Base-by-base conservation (phyloP, 2,888 invertebrate genomes). In the Acrocyrtus sp. region DNA sequence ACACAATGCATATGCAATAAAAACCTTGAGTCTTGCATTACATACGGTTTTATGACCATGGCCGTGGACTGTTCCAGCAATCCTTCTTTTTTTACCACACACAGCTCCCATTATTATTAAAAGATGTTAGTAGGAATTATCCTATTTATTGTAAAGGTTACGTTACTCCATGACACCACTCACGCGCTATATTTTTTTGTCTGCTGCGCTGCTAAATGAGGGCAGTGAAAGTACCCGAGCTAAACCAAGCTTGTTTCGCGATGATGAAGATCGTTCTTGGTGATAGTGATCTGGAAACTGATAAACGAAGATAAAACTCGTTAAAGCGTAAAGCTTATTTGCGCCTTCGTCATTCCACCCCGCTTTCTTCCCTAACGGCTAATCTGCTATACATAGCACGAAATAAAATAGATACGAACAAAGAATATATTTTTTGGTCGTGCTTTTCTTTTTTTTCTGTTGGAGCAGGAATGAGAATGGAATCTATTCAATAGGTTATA, bases 1-100 rank as follows among this genome's bases (percentile, higher is more conserved):
- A 50, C 50, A 50, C 50, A 50, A 50, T 19, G 21, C n/a, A n/a
- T n/a, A n/a, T n/a, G n/a, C 50, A 50, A 50, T 50, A 50, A 50
- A 50, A 50, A 22, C 15, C n/a, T n/a, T n/a, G n/a, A n/a, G n/a
- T 50, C 50, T 50, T 50, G 50, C 50, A 50, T 50, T 6, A n/a
- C 4, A 17, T 50, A 21, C n/a, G 22, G 12, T 50, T 50, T 50
- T 50, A 50, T 50, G 50, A 22, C 50, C 50, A 22, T 50, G 50
- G 50, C n/a, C 50, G n/a, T 50, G 50, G 50, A 50, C 21, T 50
- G 21, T 50, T 21, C 12, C 45, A n/a, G n/a, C 45, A 45, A 19
- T 45, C 17, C n/a, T n/a, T n/a, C n/a, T n/a, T n/a, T n/a, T n/a
- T n/a, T n/a, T n/a, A n/a, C n/a, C n/a, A n/a, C n/a, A n/a, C n/a